Conservation (phyloP, 2,888 invertebrate species). For the Lepidocyrtoides sp. region DNA sequence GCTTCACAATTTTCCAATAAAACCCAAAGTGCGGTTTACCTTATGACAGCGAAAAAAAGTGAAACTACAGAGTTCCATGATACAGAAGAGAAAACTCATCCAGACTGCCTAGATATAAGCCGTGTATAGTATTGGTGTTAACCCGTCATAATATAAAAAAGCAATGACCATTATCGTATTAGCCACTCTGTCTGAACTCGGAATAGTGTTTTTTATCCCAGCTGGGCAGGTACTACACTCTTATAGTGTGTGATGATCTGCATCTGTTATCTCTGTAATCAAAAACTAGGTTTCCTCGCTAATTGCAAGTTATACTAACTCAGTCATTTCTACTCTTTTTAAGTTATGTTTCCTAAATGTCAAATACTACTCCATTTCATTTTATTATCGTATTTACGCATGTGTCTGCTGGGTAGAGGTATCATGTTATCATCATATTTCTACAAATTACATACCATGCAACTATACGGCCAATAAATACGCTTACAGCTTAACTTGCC, state of each 20-base stretch:
- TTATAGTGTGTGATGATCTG: conserved; percentile 52
- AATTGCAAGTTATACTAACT: conserved; percentile 75
- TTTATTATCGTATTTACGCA: conserved; percentile 40
- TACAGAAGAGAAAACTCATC: background rate
- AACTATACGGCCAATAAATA: conserved; percentile 10
- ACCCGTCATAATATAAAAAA: background rate
- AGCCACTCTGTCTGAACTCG: too few relatives aligned
- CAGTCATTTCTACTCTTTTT: conserved; percentile 32
- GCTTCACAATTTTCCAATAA: conserved; percentile 62
- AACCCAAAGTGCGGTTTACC: conserved; percentile 60
- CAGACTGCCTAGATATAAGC: background rate
- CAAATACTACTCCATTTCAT: conserved; percentile 52
- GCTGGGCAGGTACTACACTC: background rate
- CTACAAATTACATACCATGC: conserved; percentile 51
- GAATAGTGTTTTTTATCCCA: too few relatives aligned
- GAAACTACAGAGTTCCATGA: conserved; percentile 42
- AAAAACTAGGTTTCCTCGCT: conserved; percentile 71
- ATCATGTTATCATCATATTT: background rate
- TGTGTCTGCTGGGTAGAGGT: background rate
- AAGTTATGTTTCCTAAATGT: conserved; percentile 76
- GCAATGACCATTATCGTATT: conserved; percentile 68
- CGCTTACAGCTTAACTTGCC: conserved; percentile 15
- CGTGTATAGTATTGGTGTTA: background rate
- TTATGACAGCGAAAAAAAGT: conserved; percentile 34
- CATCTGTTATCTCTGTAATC: conserved; percentile 71